Conservation (phyloP, 2,797 vertebrate genomes). For the Momotus momota region DNA sequence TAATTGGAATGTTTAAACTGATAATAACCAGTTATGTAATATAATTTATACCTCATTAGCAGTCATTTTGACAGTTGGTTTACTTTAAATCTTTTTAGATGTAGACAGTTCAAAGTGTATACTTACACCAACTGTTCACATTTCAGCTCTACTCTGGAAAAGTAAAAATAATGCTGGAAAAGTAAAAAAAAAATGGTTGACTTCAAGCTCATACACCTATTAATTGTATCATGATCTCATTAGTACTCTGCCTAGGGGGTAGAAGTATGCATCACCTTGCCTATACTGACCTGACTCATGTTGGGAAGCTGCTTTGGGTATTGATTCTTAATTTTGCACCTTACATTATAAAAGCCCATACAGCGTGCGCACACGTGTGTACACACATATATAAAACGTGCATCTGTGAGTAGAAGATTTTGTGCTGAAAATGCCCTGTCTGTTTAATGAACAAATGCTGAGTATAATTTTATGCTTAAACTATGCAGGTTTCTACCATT, state of each 20-base stretch:
- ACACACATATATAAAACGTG: fast-evolving
- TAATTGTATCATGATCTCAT: background rate
- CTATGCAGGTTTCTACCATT: background rate
- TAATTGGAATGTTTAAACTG: background rate
- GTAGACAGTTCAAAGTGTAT: background rate
- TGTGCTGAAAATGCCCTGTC: background rate
- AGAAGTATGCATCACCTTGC: background rate
- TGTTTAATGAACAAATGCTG: background rate
- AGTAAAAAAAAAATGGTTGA: background rate
- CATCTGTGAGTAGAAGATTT: background rate
- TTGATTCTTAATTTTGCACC: background rate
- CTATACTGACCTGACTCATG: background rate
- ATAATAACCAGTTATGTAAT: background rate
- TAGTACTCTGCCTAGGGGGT: background rate
- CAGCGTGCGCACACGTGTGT: background rate
- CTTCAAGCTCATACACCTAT: background rate
- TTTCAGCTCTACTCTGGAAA: background rate
- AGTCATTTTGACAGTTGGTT: background rate
- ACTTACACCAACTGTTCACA: background rate
- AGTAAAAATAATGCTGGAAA: background rate
- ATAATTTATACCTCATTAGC: background rate
- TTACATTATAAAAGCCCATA: background rate
- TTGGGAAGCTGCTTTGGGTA: background rate
- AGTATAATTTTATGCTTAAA: background rate
- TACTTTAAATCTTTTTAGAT: background rate